Percentiles rank a stretch among this genome's conserved stretches.
phyloP scores from a whole-genome alignment of 2,888 invertebrate species.

The Cephonodes hylas region DNA sequence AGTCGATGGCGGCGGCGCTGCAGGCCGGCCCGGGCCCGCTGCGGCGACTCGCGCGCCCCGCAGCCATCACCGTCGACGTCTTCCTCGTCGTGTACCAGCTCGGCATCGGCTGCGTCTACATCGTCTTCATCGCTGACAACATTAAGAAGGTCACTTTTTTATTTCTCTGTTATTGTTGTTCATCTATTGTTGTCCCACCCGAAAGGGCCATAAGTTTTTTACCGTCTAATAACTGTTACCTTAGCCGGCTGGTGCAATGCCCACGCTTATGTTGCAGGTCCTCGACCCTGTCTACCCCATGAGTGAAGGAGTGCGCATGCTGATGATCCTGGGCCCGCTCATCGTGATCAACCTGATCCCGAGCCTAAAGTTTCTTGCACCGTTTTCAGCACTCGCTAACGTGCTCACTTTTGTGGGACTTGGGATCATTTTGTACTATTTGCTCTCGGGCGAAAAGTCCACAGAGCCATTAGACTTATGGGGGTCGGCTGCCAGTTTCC shows the following conservation, averaged over 20 bases:
- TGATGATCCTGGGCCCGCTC: conserved; percentile 86
- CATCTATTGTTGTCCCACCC: no score
- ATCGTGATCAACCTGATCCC: conserved; percentile 90
- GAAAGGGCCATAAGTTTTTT: no score
- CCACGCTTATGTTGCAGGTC: conserved; percentile 54
- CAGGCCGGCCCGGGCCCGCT: conserved; percentile 86
- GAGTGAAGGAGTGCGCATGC: conserved; percentile 84
- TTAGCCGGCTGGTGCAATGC: no score
- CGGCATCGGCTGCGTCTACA: conserved; percentile 98
- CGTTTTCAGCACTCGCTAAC: conserved; percentile 94
- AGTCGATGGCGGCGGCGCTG: conserved; percentile 90
- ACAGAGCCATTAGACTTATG: conserved; percentile 81
- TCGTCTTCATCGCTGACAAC: conserved; percentile 95
- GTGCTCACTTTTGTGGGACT: conserved; percentile 91
- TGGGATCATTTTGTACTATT: conserved; percentile 91
- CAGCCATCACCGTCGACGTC: conserved; percentile 83
- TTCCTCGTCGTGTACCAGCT: conserved; percentile 93
- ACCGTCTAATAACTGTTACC: no score
- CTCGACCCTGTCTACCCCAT: conserved; percentile 57
- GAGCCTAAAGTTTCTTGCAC: conserved; percentile 92
- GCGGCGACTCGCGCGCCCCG: conserved; percentile 81
- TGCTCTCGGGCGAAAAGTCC: conserved; percentile 87
- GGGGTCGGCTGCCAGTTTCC: conserved; percentile 88
- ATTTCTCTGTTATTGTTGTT: background rate
- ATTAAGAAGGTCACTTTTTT: conserved; percentile 82